Evolutionary conservation across 1,140 invertebrate species (phyloP).

Genomic region (Bombus superbus): DNA sequence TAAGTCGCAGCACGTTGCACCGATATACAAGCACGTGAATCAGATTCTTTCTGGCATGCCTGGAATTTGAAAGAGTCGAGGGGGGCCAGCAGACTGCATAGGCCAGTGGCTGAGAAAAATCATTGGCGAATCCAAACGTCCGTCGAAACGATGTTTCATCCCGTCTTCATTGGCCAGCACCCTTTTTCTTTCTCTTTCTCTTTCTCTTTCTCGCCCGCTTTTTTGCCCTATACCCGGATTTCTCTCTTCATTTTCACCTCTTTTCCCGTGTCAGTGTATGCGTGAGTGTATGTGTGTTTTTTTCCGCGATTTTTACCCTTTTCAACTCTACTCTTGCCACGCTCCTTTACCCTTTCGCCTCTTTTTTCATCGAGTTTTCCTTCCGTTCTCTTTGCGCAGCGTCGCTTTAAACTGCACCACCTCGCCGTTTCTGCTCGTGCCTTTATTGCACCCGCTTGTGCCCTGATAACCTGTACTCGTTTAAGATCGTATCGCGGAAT

Average conservation of each 20-base stretch:
- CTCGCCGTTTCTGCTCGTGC: constrained; percentile 52
- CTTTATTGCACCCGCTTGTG: constrained; percentile 60
- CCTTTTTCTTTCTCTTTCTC: background rate
- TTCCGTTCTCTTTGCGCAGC: constrained; percentile 17
- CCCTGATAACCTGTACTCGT: constrained; percentile 52
- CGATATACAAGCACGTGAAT: constrained; percentile 1
- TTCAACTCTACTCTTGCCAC: constrained; percentile 5
- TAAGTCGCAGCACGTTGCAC: constrained; percentile 1
- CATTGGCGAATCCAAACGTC: background rate
- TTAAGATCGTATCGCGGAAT: constrained; percentile 72
- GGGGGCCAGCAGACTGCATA: background rate
- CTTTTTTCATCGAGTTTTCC: constrained; percentile 11
- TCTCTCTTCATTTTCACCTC: constrained; percentile 13
- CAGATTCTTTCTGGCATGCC: background rate
- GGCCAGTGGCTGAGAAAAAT: constrained; percentile 8
- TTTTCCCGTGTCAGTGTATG: background rate
- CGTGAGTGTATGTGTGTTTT: background rate
- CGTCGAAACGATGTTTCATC: constrained; percentile 10
- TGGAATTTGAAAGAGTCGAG: background rate
- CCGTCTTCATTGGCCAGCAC: background rate
- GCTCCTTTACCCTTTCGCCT: constrained; percentile 12
- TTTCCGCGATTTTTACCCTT: background rate
- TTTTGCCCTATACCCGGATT: background rate
- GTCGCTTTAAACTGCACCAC: constrained; percentile 49
- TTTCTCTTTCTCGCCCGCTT: background rate